phyloP scores from a whole-genome alignment of 1,140 invertebrate species.

The Sycophila sp. region DNA sequence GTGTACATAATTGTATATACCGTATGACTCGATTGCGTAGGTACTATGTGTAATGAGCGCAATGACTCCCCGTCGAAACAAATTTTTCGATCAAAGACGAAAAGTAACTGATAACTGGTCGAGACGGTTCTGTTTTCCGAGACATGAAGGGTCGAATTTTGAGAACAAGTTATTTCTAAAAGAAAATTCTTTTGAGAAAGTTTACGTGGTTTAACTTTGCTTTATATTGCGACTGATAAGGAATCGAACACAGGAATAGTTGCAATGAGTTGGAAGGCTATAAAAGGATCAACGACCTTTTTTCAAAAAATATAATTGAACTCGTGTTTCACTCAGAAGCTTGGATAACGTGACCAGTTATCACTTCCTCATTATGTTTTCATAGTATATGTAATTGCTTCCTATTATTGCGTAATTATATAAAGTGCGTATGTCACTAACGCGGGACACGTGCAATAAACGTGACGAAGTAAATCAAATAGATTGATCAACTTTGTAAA shows the following conservation, averaged over 20 bases:
- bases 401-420: conserved; percentile 35
- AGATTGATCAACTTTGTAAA: conserved; percentile 3
- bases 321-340: too few relatives aligned
- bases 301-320: too few relatives aligned
- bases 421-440: conserved; percentile 1
- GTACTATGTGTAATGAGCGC: conserved; percentile 19
- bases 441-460: conserved; percentile 31
- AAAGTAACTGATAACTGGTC: neutral
- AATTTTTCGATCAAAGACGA: conserved; percentile 8
- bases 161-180: neutral
- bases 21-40: neutral
- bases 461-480: neutral
- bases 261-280: too few relatives aligned
- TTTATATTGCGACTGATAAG: too few relatives aligned
- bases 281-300: too few relatives aligned
- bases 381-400: conserved; percentile 47
- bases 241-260: too few relatives aligned
- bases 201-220: too few relatives aligned
- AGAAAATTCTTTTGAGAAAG: neutral
- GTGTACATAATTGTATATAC: conserved; percentile 37
- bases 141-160: neutral
- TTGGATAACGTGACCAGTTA: conserved; percentile 24
- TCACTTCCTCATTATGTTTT: conserved; percentile 49
- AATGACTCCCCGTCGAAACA: neutral
- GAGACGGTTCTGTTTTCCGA: too few relatives aligned